Evolutionary conservation across 2,888 invertebrate species (phyloP), one percentile per base, ranked within the genome.

Genomic region (Apodemia hepburni): DNA sequence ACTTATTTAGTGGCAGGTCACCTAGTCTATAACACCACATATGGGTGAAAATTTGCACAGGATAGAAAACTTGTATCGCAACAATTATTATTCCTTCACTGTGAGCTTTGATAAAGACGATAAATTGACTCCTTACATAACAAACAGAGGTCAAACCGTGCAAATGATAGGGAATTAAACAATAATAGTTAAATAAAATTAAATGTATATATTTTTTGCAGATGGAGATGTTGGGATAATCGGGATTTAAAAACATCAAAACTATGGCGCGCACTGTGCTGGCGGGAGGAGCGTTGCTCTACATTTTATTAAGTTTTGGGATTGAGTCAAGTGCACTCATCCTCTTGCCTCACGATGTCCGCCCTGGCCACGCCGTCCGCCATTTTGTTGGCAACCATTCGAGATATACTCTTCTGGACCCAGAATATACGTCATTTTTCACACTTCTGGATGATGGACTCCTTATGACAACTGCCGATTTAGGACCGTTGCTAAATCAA

Each of bases 401-500:
- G 61, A 84, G 92, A 66, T 92, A 93, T 75, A 92, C 93, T 64
- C 84, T 92, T 70, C 86, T 97, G 75, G 96, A 97, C 76, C 96
- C 96, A 60, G 96, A 95, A 69, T 96, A 94, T 81, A 95, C 96
- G 59, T 94, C 96, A 71, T 97, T 95, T 85, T 98, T 98, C 84
- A 96, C 98, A 11, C 95, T 98, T 70, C 93, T 98, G 64, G 95
- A 95, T 70, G 96, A 97, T 82, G 98, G 98, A 61, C 94, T 97
- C 64, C 95, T 98, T 64, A 98, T 98, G 97, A 97, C 97, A 58
- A 97, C 97, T 33, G 95, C 96, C 49, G 97, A 97, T 78, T 93
- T 98, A 54, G 94, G 95, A 61, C 96, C 97, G 15, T 87, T 98
- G 66, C 94, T 97, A 66, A 95, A 97, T 80, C 94, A 94, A 70